These are phyloP conservation scores for Melanchra persicariae DNA, from an alignment of 2,888 invertebrate genomes.

Conservation along the genomic window DNA sequence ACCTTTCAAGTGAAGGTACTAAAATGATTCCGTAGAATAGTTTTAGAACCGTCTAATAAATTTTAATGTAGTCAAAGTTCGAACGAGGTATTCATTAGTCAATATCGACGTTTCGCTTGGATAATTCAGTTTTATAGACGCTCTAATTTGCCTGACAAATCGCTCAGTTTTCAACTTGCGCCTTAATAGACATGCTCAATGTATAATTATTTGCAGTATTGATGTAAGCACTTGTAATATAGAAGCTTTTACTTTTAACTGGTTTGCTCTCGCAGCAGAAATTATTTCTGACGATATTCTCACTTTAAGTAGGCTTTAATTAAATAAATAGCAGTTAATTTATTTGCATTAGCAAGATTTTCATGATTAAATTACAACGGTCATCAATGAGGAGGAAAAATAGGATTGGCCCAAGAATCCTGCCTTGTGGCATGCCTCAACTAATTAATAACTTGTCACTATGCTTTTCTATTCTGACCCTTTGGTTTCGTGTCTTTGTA, in stretches of 20 bases:
- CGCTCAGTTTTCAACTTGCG: slow-evolving; percentile 16
- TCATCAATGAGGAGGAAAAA: not conserved
- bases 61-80: no score
- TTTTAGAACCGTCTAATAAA: no score
- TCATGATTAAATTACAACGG: not conserved
- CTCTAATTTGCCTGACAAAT: not conserved
- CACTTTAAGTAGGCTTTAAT: slow-evolving; percentile 13
- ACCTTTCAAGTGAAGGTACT: not conserved
- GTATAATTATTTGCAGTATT: slow-evolving; percentile 38
- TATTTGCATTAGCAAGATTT: not conserved
- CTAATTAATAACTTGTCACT: not conserved
- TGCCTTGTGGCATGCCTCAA: slow-evolving; percentile 9
- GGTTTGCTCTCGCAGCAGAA: slow-evolving; percentile 35
- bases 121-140: not conserved
- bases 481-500: not conserved
- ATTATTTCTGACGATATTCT: slow-evolving; percentile 25
- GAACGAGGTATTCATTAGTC: no score
- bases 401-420: slow-evolving; percentile 3
- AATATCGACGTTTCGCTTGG: not conserved
- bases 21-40: not conserved
- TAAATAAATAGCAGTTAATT: not conserved
- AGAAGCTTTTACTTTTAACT: slow-evolving; percentile 37
- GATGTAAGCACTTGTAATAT: slow-evolving; percentile 13
- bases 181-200: slow-evolving; percentile 17
- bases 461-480: no score